phyloP scores from a whole-genome alignment of 2,113 vertebrate species.

The Echinops telfairi region DNA sequence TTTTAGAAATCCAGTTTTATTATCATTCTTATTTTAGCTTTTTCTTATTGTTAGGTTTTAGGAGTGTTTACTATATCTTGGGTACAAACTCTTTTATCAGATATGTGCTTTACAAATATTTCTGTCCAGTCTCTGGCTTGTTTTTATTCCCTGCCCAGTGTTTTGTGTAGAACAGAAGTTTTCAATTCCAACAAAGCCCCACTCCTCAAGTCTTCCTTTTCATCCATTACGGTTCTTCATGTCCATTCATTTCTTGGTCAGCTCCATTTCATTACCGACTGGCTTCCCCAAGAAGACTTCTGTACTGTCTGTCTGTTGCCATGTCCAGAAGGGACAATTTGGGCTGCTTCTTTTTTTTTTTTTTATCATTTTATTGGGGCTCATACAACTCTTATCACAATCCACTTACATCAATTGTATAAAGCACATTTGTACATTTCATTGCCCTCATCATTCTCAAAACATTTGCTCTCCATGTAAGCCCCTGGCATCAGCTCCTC shows the following conservation, averaged over 20 bases:
- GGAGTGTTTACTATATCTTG: not conserved
- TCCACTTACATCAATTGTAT: no score
- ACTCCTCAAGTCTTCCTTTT: not conserved
- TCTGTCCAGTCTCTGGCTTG: not conserved
- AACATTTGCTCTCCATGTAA: no score
- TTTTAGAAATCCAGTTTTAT: no score
- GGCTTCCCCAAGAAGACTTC: slow-evolving; percentile 15
- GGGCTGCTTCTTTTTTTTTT: no score
- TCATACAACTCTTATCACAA: no score
- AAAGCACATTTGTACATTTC: no score
- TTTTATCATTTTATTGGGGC: no score
- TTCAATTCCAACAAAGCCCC: not conserved
- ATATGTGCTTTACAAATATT: not conserved
- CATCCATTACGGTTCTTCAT: not conserved
- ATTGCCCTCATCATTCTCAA: no score
- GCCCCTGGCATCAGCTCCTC: no score
- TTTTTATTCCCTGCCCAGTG: not conserved
- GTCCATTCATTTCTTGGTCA: not conserved
- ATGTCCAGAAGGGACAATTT: not conserved
- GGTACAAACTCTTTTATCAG: not conserved
- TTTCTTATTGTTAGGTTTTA: not conserved
- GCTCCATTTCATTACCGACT: not conserved
- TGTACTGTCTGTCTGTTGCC: not conserved
- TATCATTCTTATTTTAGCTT: not conserved
- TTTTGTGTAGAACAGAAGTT: not conserved